Conservation (phyloP, 2,888 invertebrate genomes). For the Caenorhabditis afra region DNA sequence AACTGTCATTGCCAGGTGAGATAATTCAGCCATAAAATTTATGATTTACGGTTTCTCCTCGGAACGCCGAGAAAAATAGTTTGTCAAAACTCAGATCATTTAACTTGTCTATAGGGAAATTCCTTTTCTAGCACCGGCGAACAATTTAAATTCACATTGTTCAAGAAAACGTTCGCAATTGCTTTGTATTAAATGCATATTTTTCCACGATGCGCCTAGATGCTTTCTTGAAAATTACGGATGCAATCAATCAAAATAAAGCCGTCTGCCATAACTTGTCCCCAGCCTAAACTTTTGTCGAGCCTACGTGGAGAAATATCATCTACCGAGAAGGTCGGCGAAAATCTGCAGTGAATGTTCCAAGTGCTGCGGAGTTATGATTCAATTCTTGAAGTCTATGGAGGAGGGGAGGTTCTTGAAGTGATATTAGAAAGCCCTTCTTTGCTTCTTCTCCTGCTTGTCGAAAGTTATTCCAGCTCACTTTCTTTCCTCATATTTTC, state of each 20-base stretch:
- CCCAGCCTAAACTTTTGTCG: slow-evolving; percentile 14
- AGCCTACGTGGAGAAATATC: background rate
- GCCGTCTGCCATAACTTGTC: slow-evolving; percentile 3
- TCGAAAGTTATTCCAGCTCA: slow-evolving; percentile 35
- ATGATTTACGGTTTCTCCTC: background rate
- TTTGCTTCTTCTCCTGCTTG: slow-evolving; percentile 18
- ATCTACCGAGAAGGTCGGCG: background rate
- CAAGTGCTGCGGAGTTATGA: slow-evolving; percentile 47
- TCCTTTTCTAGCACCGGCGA: too few species aligned
- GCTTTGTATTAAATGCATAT: background rate
- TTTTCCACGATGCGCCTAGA: background rate
- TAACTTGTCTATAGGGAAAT: too few species aligned
- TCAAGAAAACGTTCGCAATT: background rate
- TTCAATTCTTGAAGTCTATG: slow-evolving; percentile 49
- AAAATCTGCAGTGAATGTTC: slow-evolving; percentile 39
- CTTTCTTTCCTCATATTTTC: slow-evolving; percentile 12
- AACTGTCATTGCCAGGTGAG: slow-evolving; percentile 2
- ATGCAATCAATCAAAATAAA: slow-evolving; percentile 47
- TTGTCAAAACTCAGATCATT: too few species aligned
- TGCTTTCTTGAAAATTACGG: slow-evolving; percentile 18
- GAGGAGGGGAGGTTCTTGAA: slow-evolving; percentile 39
- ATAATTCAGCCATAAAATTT: background rate
- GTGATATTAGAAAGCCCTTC: slow-evolving; percentile 48
- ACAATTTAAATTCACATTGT: too few species aligned
- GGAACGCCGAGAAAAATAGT: background rate